phyloP scores from a whole-genome alignment of 1,140 invertebrate genomes.

The Leptonema lineaticorne region DNA sequence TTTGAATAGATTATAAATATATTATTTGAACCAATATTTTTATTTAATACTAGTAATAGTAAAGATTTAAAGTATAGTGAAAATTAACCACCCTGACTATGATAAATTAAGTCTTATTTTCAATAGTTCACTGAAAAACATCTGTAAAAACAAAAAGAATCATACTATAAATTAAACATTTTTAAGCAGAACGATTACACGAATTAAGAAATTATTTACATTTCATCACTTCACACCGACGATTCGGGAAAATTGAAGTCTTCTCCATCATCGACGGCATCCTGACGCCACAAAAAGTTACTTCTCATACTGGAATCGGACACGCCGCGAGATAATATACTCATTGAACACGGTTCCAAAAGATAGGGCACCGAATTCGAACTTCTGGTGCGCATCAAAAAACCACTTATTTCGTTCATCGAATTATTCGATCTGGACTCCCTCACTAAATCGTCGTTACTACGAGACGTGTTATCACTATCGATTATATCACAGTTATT shows the following conservation, averaged over 20 bases:
- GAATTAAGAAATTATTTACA: too few relatives aligned
- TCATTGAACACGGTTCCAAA: constrained; percentile 52
- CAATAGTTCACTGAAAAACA: too few relatives aligned
- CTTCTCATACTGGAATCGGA: constrained; percentile 44
- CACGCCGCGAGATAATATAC: constrained; percentile 47
- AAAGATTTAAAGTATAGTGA: too few relatives aligned
- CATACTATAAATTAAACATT: too few relatives aligned
- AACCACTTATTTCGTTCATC: constrained; percentile 12
- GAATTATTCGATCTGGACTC: constrained; percentile 21
- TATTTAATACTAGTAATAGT: too few relatives aligned
- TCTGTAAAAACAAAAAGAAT: too few relatives aligned
- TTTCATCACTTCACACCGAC: constrained; percentile 45
- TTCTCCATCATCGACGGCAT: constrained; percentile 47
- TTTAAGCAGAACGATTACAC: too few relatives aligned
- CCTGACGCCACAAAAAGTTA: constrained; percentile 50
- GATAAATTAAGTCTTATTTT: too few relatives aligned
- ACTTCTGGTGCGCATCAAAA: constrained; percentile 42
- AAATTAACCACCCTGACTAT: too few relatives aligned
- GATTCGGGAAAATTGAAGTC: constrained; percentile 52
- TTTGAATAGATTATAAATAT: too few relatives aligned
- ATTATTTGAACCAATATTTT: too few relatives aligned
- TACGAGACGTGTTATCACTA: constrained; percentile 23
- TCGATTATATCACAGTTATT: constrained; percentile 29
- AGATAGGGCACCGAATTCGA: constrained; percentile 45
- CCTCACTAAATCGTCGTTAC: constrained; percentile 15